Conservation (phyloP, 2,797 vertebrate species). For the Sebastes ruberrimus region DNA sequence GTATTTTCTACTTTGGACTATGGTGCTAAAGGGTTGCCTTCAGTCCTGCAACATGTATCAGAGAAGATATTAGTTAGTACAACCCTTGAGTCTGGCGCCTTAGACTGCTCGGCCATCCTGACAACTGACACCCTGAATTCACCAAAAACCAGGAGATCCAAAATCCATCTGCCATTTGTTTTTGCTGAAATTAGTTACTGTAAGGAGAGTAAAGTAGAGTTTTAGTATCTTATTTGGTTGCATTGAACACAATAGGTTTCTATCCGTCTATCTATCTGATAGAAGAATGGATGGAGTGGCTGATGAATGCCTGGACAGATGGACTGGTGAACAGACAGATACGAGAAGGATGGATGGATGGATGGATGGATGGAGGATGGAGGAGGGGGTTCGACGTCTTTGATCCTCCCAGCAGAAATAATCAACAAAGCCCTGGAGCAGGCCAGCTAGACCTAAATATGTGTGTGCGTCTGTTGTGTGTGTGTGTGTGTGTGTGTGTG, state of each 20-base stretch:
- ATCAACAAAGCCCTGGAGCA: conserved; percentile 82
- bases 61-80: no score
- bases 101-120: conserved; percentile 36
- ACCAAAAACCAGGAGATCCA: no score
- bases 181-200: background rate
- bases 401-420: conserved; percentile 86
- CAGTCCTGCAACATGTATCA: background rate
- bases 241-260: no score
- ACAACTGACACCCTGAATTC: background rate
- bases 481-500: conserved; percentile 3
- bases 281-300: background rate
- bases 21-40: background rate
- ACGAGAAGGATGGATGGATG: conserved; percentile 51
- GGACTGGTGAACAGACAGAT: conserved; percentile 37
- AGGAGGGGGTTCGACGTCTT: conserved; percentile 61
- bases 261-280: background rate
- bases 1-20: background rate
- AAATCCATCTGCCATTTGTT: background rate
- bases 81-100: conserved; percentile 37
- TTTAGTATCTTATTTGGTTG: background rate
- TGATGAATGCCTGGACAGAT: conserved; percentile 42
- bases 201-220: background rate
- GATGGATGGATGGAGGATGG: conserved; percentile 2
- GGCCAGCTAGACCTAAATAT: conserved; percentile 50
- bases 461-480: conserved; percentile 37